Conservation (phyloP, 2,888 invertebrate genomes). For the Dendrolimus houi region DNA sequence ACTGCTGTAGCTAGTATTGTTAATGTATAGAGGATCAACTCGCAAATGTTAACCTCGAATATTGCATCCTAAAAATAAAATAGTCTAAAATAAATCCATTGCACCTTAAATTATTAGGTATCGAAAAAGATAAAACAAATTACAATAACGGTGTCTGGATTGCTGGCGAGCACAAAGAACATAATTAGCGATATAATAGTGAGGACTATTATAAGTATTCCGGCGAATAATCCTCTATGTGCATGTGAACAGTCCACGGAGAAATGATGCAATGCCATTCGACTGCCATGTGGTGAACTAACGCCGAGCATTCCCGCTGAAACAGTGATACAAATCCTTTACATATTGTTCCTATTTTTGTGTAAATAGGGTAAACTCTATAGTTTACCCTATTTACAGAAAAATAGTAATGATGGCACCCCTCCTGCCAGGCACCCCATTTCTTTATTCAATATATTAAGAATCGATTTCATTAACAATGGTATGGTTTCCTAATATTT, state of each 20-base stretch:
- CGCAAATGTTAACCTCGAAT: conserved; percentile 85
- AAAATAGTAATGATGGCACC: too few relatives aligned
- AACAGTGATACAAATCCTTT: conserved; percentile 20
- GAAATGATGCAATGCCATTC: conserved; percentile 78
- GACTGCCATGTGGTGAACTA: conserved; percentile 57
- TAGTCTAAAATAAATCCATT: background rate
- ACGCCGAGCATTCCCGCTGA: conserved; percentile 75
- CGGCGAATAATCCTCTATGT: conserved; percentile 84
- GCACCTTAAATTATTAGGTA: background rate
- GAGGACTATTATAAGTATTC: conserved; percentile 86
- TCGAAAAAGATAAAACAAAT: conserved; percentile 16
- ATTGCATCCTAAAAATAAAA: conserved; percentile 73
- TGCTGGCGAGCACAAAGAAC: conserved; percentile 89
- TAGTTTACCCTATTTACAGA: too few relatives aligned
- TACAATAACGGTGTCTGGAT: conserved; percentile 75
- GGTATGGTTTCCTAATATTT: too few relatives aligned
- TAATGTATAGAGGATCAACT: conserved; percentile 82
- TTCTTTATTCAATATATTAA: too few relatives aligned
- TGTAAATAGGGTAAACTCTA: too few relatives aligned
- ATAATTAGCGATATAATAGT: conserved; percentile 91
- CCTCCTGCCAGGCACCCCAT: too few relatives aligned
- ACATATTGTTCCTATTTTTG: too few relatives aligned
- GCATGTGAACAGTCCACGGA: conserved; percentile 91
- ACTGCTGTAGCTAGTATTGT: conserved; percentile 79
- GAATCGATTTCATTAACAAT: too few relatives aligned